These are phyloP conservation scores for Aquatica leii DNA, from an alignment of 2,888 invertebrate genomes.

Conservation along the genomic window DNA sequence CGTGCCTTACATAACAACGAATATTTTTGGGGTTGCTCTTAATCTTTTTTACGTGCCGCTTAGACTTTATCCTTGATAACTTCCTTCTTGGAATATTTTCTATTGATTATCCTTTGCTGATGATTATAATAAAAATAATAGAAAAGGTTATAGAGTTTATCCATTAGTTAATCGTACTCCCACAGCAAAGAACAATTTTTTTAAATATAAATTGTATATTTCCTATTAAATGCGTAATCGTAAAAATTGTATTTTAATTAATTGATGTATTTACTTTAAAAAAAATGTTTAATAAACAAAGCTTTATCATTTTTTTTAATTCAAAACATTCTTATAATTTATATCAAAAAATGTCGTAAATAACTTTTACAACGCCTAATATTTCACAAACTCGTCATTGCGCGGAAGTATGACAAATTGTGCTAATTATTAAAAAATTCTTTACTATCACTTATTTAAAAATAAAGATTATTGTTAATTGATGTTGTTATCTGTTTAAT, in stretches of 20 bases:
- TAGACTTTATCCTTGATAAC: conserved; percentile 23
- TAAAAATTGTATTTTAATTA: conserved; percentile 4
- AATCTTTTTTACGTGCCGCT: conserved; percentile 35
- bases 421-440: conserved; percentile 42
- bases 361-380: conserved; percentile 40
- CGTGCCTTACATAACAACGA: conserved; percentile 17
- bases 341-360: conserved; percentile 29
- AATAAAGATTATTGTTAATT: conserved; percentile 41
- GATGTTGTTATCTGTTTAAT: conserved; percentile 41
- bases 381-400: conserved; percentile 39
- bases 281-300: conserved; percentile 1
- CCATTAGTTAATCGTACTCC: too few species aligned
- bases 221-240: too few species aligned
- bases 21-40: conserved; percentile 18
- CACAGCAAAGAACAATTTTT: too few species aligned
- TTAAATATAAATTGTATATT: too few species aligned
- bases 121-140: conserved; percentile 27
- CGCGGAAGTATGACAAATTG: conserved; percentile 41
- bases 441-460: conserved; percentile 32
- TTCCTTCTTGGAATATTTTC: conserved; percentile 26
- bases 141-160: too few species aligned
- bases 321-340: conserved; percentile 22
- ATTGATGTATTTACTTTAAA: background rate
- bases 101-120: conserved; percentile 25
- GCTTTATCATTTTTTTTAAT: background rate